Evolutionary conservation across 2,797 vertebrate species (phyloP).

Genomic region (Platalea minor): DNA sequence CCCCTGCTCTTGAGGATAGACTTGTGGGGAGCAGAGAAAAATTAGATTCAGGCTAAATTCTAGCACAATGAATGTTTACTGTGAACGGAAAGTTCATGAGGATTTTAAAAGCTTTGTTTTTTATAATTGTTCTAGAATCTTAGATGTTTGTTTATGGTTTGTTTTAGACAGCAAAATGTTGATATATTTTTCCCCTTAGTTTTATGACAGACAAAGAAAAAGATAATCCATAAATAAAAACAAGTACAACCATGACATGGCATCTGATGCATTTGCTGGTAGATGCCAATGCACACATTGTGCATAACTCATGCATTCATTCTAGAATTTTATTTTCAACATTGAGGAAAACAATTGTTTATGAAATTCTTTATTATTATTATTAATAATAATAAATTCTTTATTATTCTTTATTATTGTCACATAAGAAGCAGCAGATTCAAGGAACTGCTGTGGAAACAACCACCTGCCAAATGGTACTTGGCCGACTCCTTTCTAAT

Average conservation of each 20-base stretch:
- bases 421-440: background rate
- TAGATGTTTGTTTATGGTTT: background rate
- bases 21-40: background rate
- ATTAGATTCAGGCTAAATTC: background rate
- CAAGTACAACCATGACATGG: background rate
- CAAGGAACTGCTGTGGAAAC: background rate
- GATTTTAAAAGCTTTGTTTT: background rate
- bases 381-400: background rate
- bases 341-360: background rate
- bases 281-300: background rate
- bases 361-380: background rate
- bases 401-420: background rate
- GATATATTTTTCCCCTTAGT: background rate
- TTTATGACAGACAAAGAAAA: background rate
- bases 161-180: background rate
- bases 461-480: background rate
- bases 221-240: background rate
- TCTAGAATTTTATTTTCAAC: background rate
- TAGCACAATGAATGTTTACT: background rate
- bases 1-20: background rate
- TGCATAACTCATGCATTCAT: background rate
- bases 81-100: background rate
- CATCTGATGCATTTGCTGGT: background rate
- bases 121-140: background rate
- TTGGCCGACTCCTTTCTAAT: background rate